phyloP scores from a whole-genome alignment of 2,888 invertebrate species.

The Miltochrista miniata region DNA sequence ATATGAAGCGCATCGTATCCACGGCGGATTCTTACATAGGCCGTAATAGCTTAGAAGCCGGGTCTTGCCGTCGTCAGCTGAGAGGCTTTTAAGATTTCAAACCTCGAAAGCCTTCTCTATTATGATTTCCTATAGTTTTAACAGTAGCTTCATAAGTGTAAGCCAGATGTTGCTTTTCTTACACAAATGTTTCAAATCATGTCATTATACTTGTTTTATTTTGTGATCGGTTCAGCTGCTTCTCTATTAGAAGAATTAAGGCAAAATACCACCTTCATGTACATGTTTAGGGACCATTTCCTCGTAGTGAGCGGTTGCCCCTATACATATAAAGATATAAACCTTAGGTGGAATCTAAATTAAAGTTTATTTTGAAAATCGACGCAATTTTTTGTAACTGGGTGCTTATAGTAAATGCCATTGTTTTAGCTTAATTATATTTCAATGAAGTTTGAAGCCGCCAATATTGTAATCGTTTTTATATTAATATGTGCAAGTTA shows the following conservation, averaged over 20 bases:
- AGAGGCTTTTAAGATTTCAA: conserved; percentile 32
- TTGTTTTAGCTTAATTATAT: conserved; percentile 45
- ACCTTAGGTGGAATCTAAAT: too few relatives aligned
- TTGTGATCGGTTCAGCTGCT: too few relatives aligned
- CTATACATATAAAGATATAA: too few relatives aligned
- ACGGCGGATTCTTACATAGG: conserved; percentile 6
- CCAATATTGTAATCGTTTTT: conserved; percentile 37
- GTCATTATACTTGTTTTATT: too few relatives aligned
- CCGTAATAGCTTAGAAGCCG: conserved; percentile 42
- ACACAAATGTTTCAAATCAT: background rate
- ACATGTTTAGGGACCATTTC: too few relatives aligned
- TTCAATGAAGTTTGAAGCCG: conserved; percentile 40
- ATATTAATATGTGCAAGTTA: conserved; percentile 23
- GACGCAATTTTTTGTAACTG: conserved; percentile 45
- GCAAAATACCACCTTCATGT: too few relatives aligned
- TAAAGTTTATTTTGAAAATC: conserved; percentile 37
- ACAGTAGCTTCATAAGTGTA: conserved; percentile 35
- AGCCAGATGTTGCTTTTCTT: conserved; percentile 40
- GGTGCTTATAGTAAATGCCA: conserved; percentile 56
- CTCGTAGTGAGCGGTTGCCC: too few relatives aligned
- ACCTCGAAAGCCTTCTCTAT: conserved; percentile 40
- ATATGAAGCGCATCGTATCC: conserved; percentile 14
- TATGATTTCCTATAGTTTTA: conserved; percentile 45
- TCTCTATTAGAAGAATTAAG: too few relatives aligned
- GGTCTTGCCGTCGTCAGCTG: conserved; percentile 49